Base-by-base conservation (phyloP, 1,140 invertebrate genomes). In the Trachymyrmex septentrionalis region DNA sequence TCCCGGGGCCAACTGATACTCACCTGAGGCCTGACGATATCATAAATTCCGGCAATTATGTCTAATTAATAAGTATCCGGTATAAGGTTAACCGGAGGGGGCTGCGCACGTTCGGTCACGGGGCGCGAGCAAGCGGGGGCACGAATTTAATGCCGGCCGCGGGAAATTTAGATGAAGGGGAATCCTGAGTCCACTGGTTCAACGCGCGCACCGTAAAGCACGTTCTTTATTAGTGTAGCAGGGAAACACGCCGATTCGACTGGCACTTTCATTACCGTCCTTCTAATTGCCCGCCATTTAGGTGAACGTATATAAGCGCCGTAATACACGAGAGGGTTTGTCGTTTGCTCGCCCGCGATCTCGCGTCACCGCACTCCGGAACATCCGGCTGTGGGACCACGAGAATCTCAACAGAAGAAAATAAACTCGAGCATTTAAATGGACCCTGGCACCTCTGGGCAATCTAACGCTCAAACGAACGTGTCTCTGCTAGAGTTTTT, bases 211-310 rank as follows among this genome's bases (percentile, higher is more conserved):
- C 85, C 91, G 89, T 94, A 94, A 94, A 94, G 82, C 88, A 85
- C 55, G 12, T 86, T 90, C 91, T 94, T 94, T 94, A 94, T 93
- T 91, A 90, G 86, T 75, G 81, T 90, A 75, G 87, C 92, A 73
- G 91, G 89, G 91, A 92, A 94, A 90, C 89, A 87, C 87, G 81
- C 90, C 64, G 91, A 92, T 94, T 90, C 93, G 90, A 94, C 93
- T 93, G 93, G 91, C 93, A 94, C 93, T 94, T 94, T 94, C 92
- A 94, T 94, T 94, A 92, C 91, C 85, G 89, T 93, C 92, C 91
- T 94, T 93, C 93, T 94, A 94, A 94, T 93, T 94, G 92, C 93
- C 93, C 90, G 91, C 89, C 92, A 92, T 93, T 91, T 92, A 93
- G 92, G 90, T 92, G 93, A 93, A 93, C 90, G 89, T 93, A 78